These are phyloP conservation scores for Drosophila oshimai DNA, from an alignment of 1,140 invertebrate genomes.

Conservation along the genomic window DNA sequence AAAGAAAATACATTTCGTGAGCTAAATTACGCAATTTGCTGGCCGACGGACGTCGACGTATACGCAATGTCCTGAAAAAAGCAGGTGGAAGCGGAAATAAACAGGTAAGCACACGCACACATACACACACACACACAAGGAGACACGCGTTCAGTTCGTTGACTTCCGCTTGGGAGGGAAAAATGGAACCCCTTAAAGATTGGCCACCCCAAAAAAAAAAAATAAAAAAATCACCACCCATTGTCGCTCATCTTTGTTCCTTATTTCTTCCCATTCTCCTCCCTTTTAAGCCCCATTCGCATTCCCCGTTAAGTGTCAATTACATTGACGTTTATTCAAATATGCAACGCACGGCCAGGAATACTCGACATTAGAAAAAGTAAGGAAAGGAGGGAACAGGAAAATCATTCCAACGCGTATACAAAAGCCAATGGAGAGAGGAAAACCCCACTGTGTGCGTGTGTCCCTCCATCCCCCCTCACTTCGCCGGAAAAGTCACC, in stretches of 20 bases:
- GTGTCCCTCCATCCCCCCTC: background rate
- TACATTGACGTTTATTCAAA: constrained; percentile 81
- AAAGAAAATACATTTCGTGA: constrained; percentile 44
- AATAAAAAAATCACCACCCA: background rate
- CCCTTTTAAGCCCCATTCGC: constrained; percentile 6
- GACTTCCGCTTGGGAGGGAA: constrained; percentile 26
- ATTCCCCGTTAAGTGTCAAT: constrained; percentile 71
- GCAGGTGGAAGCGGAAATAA: constrained; percentile 46
- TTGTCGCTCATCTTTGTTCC: constrained; percentile 12
- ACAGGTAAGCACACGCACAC: constrained; percentile 33
- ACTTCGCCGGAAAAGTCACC: constrained; percentile 27
- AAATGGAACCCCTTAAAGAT: background rate
- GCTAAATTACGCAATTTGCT: constrained; percentile 59
- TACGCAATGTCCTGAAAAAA: background rate
- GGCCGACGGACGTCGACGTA: constrained; percentile 21
- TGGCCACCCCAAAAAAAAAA: background rate
- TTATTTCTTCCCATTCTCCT: background rate
- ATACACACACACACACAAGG: constrained; percentile 21
- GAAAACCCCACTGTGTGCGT: constrained; percentile 28
- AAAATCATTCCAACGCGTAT: constrained; percentile 37
- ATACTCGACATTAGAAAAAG: constrained; percentile 44
- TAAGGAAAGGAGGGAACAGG: background rate
- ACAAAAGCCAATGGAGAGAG: constrained; percentile 6
- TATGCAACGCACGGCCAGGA: constrained; percentile 60
- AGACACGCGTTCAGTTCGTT: constrained; percentile 42